phyloP scores from a whole-genome alignment of 2,888 invertebrate genomes.

The Nomada ruficornis region DNA sequence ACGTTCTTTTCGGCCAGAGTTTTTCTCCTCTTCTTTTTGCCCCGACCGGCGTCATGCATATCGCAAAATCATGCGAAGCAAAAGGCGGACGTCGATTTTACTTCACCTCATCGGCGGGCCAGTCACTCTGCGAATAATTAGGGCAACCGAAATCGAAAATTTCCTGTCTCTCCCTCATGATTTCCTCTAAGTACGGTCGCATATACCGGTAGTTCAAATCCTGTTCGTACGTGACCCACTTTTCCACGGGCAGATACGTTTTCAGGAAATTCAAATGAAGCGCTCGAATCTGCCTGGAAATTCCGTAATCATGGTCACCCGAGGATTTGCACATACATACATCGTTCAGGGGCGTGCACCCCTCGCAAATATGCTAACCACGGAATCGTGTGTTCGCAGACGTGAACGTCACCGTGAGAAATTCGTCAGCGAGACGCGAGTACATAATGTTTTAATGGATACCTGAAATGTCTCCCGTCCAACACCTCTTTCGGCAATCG shows the following conservation, averaged over 20 bases:
- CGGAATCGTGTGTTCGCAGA: slow-evolving; percentile 10
- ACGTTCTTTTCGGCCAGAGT: neutral
- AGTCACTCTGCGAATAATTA: slow-evolving; percentile 55
- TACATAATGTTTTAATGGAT: neutral
- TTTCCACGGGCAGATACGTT: slow-evolving; percentile 56
- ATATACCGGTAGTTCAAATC: slow-evolving; percentile 67
- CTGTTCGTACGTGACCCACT: slow-evolving; percentile 72
- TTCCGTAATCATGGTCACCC: neutral
- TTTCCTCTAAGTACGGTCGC: slow-evolving; percentile 54
- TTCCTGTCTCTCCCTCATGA: slow-evolving; percentile 59
- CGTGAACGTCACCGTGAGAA: neutral
- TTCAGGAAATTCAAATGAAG: slow-evolving; percentile 56
- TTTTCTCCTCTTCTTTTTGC: neutral
- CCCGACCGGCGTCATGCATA: neutral
- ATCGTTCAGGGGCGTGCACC: neutral
- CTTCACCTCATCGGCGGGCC: slow-evolving; percentile 42
- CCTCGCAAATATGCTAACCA: neutral
- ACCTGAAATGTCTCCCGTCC: slow-evolving; percentile 70
- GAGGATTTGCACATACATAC: slow-evolving; percentile 18
- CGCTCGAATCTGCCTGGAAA: slow-evolving; percentile 64
- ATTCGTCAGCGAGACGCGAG: slow-evolving; percentile 1
- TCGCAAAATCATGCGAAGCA: neutral
- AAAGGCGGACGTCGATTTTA: neutral
- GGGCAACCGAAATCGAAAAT: slow-evolving; percentile 63
- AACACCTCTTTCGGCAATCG: slow-evolving; percentile 63